Conservation (phyloP, 2,888 invertebrate genomes). For the Epistrophe grossulariae region DNA sequence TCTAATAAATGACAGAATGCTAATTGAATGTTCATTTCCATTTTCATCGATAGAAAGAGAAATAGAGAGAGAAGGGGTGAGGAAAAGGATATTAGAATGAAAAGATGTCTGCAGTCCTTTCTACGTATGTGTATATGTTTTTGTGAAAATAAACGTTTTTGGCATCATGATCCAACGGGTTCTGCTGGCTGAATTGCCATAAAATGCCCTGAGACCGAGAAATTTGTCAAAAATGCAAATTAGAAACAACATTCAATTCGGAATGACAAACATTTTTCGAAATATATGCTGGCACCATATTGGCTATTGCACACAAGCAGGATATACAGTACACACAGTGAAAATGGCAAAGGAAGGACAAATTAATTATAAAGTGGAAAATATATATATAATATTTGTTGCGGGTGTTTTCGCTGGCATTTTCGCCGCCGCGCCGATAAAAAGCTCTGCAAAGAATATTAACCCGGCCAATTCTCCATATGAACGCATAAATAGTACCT, state of each 20-base stretch:
- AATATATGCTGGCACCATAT: background rate
- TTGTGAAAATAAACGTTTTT: constrained; percentile 16
- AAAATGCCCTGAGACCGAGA: constrained; percentile 30
- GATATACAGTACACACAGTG: background rate
- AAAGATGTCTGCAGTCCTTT: constrained; percentile 39
- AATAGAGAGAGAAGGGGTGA: background rate
- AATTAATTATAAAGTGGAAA: constrained; percentile 19
- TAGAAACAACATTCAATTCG: constrained; percentile 32
- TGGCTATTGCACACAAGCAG: background rate
- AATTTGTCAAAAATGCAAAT: constrained; percentile 54
- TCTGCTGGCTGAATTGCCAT: background rate
- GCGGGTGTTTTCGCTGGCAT: constrained; percentile 1
- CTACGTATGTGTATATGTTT: background rate
- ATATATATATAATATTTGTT: constrained; percentile 15
- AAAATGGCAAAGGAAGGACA: background rate
- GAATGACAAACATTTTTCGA: constrained; percentile 30
- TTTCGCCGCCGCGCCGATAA: background rate
- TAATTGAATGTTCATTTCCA: constrained; percentile 52
- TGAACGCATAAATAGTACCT: background rate
- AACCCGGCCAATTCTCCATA: background rate
- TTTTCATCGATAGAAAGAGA: constrained; percentile 24
- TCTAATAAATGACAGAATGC: constrained; percentile 50
- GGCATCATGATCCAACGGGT: background rate
- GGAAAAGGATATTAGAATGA: background rate
- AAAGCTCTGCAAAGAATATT: background rate